phyloP scores from a whole-genome alignment of 2,888 invertebrate genomes.

The Cephus pygmeus region DNA sequence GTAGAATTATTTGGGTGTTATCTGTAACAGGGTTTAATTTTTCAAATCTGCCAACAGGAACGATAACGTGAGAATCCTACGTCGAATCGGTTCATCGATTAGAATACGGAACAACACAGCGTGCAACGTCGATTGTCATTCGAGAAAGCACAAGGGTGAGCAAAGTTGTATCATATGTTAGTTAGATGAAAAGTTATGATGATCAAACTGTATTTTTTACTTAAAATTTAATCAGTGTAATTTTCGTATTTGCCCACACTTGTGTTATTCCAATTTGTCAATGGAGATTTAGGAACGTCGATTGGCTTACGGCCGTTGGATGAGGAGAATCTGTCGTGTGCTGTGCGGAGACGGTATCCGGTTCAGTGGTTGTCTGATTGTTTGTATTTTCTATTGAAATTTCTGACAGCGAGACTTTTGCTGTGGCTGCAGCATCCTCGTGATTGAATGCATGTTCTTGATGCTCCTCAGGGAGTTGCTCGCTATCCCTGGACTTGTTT shows the following conservation, averaged over 20 bases:
- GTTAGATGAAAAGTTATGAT: conserved; percentile 17
- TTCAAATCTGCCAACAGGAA: not conserved
- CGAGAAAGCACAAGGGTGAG: not conserved
- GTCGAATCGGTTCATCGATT: not conserved
- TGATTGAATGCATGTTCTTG: conserved; percentile 25
- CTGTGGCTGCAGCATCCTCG: conserved; percentile 28
- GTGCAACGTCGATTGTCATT: not conserved
- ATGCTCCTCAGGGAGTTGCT: conserved; percentile 26
- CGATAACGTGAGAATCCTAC: not conserved
- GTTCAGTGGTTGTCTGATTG: conserved; percentile 25
- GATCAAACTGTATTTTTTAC: not conserved
- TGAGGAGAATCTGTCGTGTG: conserved; percentile 25
- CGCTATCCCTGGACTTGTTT: conserved; percentile 14
- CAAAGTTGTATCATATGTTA: conserved; percentile 9
- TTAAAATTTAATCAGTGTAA: not conserved
- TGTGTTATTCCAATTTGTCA: not conserved
- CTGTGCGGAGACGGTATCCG: conserved; percentile 19
- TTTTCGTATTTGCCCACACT: not conserved
- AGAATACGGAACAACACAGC: not conserved
- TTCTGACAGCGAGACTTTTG: conserved; percentile 30
- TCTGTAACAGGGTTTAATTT: not conserved
- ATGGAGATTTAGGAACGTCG: not conserved
- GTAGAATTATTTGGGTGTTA: not conserved
- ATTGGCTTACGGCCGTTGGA: conserved; percentile 30
- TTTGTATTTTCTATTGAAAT: conserved; percentile 26